Conservation (phyloP, 2,888 invertebrate species). For the Romanomermis culicivorax region DNA sequence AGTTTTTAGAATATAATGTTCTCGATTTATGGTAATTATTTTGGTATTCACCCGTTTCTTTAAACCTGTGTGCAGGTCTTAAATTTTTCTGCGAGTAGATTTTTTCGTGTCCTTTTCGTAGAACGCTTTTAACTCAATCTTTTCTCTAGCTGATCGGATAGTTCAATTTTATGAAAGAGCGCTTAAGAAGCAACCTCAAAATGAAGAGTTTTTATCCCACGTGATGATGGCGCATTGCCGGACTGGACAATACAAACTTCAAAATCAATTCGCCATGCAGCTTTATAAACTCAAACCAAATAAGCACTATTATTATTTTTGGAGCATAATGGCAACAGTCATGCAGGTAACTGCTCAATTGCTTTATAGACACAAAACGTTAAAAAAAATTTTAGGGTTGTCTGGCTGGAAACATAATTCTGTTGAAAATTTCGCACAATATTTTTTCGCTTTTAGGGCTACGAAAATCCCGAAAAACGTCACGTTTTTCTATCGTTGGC, state of each 20-base stretch:
- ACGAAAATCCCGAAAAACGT: slow-evolving; percentile 24
- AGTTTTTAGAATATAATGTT: no score
- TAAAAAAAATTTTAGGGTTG: no score
- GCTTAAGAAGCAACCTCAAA: slow-evolving; percentile 56
- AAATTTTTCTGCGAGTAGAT: no score
- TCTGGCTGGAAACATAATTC: no score
- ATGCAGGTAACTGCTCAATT: slow-evolving; percentile 54
- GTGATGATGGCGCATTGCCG: slow-evolving; percentile 88
- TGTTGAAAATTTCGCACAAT: background rate
- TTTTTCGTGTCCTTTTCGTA: no score
- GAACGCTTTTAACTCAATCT: no score
- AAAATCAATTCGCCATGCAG: slow-evolving; percentile 60
- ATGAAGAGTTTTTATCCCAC: slow-evolving; percentile 75
- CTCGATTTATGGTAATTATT: no score
- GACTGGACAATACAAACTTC: slow-evolving; percentile 63
- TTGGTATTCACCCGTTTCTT: no score
- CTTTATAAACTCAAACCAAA: slow-evolving; percentile 62
- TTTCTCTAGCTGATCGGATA: slow-evolving; percentile 54
- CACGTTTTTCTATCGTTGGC: slow-evolving; percentile 54
- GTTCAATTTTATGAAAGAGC: slow-evolving; percentile 72
- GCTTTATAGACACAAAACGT: no score
- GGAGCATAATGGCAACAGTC: slow-evolving; percentile 90
- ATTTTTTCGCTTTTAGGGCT: background rate
- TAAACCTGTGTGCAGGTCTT: no score
- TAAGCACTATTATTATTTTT: slow-evolving; percentile 89